These are phyloP conservation scores for Ictidomys tridecemlineatus DNA, from an alignment of 2,113 vertebrate species.

Conservation along the genomic window DNA sequence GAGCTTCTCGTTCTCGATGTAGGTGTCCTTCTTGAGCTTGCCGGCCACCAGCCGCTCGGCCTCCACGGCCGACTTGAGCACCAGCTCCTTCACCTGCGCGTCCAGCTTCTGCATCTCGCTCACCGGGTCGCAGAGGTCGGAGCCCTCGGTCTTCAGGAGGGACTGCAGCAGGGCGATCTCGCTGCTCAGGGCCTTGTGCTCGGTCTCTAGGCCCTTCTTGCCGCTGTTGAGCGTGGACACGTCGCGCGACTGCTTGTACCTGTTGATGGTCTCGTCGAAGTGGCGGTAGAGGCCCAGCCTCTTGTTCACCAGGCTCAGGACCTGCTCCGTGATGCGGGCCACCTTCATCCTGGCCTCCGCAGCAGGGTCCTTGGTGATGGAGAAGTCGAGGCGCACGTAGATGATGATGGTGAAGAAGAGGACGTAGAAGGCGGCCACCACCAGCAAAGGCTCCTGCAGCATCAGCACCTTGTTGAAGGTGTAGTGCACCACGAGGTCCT, in stretches of 20 bases:
- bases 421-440: constrained; percentile 98
- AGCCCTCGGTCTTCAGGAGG: constrained; percentile 96
- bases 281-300: constrained; percentile 97
- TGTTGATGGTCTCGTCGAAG: constrained; percentile 97
- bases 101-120: constrained; percentile 98
- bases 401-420: constrained; percentile 98
- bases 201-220: constrained; percentile 95
- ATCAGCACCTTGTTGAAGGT: constrained; percentile 98
- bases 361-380: constrained; percentile 99
- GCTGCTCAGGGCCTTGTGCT: constrained; percentile 94
- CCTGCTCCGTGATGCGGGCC: constrained; percentile 98
- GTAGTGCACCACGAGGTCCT: constrained; percentile 98
- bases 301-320: constrained; percentile 97
- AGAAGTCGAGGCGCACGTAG: constrained; percentile 98
- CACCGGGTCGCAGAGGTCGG: constrained; percentile 91
- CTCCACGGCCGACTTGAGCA: constrained; percentile 94
- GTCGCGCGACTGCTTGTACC: constrained; percentile 97
- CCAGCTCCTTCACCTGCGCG: constrained; percentile 96
- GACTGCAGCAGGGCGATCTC: constrained; percentile 95
- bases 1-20: constrained; percentile 95
- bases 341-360: constrained; percentile 99
- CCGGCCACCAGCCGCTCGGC: constrained; percentile 96
- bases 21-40: constrained; percentile 98
- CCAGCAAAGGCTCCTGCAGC: constrained; percentile 98
- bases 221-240: constrained; percentile 94